Conservation (phyloP, 2,113 vertebrate genomes). For the Percopsis transmontana region DNA sequence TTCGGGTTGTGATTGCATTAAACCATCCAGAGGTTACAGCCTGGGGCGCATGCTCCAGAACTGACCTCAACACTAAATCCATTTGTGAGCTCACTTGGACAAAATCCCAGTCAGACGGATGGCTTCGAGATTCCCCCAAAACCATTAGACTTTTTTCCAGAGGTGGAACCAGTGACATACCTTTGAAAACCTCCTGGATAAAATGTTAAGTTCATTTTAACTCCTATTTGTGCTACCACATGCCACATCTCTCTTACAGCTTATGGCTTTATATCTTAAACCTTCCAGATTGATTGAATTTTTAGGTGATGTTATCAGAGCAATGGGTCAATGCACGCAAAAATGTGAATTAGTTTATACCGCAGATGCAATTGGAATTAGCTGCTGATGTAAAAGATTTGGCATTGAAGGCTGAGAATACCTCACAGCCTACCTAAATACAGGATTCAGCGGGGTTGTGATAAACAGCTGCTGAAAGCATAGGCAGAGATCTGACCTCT, state of each 20-base stretch:
- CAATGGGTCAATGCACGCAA: conserved; percentile 23
- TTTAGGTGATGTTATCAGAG: conserved; percentile 9
- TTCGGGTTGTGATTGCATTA: conserved; percentile 22
- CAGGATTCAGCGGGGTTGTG: conserved; percentile 16
- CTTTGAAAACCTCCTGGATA: conserved; percentile 1
- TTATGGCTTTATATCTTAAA: conserved; percentile 2
- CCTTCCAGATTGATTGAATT: background rate
- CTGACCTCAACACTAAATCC: conserved; percentile 41
- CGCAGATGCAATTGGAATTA: conserved; percentile 19
- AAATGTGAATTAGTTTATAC: conserved; percentile 28
- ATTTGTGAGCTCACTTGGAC: conserved; percentile 36
- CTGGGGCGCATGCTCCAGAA: conserved; percentile 22
- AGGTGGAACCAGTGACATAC: conserved; percentile 32
- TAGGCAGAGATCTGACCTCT: conserved; percentile 5
- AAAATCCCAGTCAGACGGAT: conserved; percentile 23
- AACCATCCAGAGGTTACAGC: conserved; percentile 36
- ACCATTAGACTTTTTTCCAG: conserved; percentile 14
- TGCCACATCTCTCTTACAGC: background rate
- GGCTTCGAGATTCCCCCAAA: conserved; percentile 26
- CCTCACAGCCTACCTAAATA: conserved; percentile 14
- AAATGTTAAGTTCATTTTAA: background rate
- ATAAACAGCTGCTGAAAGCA: conserved; percentile 36
- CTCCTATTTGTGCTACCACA: background rate
- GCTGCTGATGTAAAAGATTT: conserved; percentile 7
- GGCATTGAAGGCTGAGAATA: conserved; percentile 23